Evolutionary conservation across 2,797 vertebrate species (phyloP).

Genomic region (Parambassis ranga): DNA sequence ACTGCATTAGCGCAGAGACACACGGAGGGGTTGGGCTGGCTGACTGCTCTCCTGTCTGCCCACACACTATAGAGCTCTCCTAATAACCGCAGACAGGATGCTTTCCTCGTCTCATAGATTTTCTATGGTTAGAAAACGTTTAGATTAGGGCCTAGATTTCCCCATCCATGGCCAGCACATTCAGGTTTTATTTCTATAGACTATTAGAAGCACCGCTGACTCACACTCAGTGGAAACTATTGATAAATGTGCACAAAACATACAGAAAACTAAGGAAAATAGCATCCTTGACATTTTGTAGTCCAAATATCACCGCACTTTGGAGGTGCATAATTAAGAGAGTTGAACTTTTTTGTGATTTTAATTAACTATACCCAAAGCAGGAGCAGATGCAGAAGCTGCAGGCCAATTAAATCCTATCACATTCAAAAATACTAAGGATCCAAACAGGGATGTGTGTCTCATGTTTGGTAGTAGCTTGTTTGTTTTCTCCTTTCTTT

Average conservation of each 20-base stretch:
- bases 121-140: slow-evolving; percentile 49
- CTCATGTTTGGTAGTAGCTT: not conserved
- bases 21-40: slow-evolving; percentile 61
- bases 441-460: not conserved
- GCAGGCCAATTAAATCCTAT: slow-evolving; percentile 2
- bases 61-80: slow-evolving; percentile 55
- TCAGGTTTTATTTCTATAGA: slow-evolving; percentile 40
- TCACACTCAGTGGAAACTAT: slow-evolving; percentile 7
- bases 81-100: slow-evolving; percentile 64
- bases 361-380: slow-evolving; percentile 29
- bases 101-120: slow-evolving; percentile 65
- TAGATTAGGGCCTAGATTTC: slow-evolving; percentile 44
- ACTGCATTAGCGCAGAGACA: slow-evolving; percentile 77
- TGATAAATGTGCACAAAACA: slow-evolving; percentile 28
- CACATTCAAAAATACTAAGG: not conserved
- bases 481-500: not conserved
- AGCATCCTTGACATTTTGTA: slow-evolving; percentile 34
- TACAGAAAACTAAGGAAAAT: slow-evolving; percentile 4
- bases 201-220: slow-evolving; percentile 22
- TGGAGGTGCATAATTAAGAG: slow-evolving; percentile 17
- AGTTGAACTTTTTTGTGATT: slow-evolving; percentile 21
- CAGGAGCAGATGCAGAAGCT: slow-evolving; percentile 7
- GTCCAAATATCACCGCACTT: slow-evolving; percentile 34
- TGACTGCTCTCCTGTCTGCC: slow-evolving; percentile 70
- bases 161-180: slow-evolving; percentile 36